These are phyloP conservation scores for Sipha maydis DNA, from an alignment of 2,888 invertebrate species.

Conservation along the genomic window DNA sequence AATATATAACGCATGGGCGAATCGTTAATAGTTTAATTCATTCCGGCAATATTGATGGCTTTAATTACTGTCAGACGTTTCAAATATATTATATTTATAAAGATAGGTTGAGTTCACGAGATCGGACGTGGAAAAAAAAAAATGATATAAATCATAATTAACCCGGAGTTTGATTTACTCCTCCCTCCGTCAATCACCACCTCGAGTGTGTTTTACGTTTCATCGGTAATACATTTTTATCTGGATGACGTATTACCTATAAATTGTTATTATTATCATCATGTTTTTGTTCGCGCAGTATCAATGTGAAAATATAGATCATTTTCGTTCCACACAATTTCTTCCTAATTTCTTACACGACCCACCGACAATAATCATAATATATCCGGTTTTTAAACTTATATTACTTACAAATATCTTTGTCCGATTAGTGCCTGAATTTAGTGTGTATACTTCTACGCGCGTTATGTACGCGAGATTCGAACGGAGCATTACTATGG, in stretches of 20 bases:
- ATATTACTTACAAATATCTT: slow-evolving; percentile 46
- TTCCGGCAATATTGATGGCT: neutral
- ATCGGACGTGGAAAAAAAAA: neutral
- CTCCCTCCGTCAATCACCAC: neutral
- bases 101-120: too few relatives aligned
- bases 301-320: slow-evolving; percentile 10
- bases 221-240: neutral
- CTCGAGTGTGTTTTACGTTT: neutral
- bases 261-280: neutral
- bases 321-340: slow-evolving; percentile 56
- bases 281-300: neutral
- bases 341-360: slow-evolving; percentile 36
- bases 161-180: neutral
- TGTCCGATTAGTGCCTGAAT: slow-evolving; percentile 45
- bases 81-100: neutral
- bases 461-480: neutral
- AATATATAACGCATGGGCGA: neutral
- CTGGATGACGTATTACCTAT: neutral
- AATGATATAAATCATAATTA: neutral
- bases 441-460: neutral
- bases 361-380: slow-evolving; percentile 44
- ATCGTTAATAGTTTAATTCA: neutral
- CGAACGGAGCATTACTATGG: neutral
- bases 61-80: neutral
- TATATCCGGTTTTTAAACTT: slow-evolving; percentile 47